Percentiles rank a stretch among this genome's conserved stretches.
These are phyloP conservation scores for Chanos chanos DNA, from an alignment of 2,797 vertebrate genomes.

Conservation along the genomic window DNA sequence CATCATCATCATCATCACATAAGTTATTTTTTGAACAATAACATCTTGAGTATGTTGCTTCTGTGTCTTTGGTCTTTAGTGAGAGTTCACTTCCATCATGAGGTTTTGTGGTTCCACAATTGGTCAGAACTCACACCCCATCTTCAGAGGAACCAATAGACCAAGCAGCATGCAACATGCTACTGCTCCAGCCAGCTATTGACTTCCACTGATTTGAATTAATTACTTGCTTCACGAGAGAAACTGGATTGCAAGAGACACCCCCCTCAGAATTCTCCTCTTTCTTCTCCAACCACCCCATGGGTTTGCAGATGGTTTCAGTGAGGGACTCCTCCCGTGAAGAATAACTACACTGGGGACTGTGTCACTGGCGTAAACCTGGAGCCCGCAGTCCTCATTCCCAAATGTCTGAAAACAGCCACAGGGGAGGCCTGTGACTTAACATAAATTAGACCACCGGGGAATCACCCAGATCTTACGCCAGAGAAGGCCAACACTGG, in stretches of 20 bases:
- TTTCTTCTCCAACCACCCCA: slow-evolving; percentile 78
- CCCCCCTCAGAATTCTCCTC: slow-evolving; percentile 74
- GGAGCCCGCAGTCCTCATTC: slow-evolving; percentile 71
- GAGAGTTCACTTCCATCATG: too few relatives aligned
- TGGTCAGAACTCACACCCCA: too few relatives aligned
- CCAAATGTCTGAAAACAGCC: slow-evolving; percentile 78
- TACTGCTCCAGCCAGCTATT: slow-evolving; percentile 71
- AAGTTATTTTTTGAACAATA: too few relatives aligned
- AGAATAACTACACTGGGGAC: slow-evolving; percentile 80
- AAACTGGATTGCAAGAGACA: slow-evolving; percentile 72
- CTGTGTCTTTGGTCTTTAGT: too few relatives aligned
- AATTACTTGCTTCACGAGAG: slow-evolving; percentile 79
- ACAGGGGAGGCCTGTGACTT: slow-evolving; percentile 82
- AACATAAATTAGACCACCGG: slow-evolving; percentile 88
- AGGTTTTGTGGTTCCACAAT: too few relatives aligned
- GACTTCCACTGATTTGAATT: slow-evolving; percentile 80
- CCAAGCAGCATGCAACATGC: slow-evolving; percentile 30
- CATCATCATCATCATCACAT: too few relatives aligned
- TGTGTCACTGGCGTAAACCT: slow-evolving; percentile 70
- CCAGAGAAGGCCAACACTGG: slow-evolving; percentile 70
- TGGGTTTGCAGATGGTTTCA: slow-evolving; percentile 81
- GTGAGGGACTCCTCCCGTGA: slow-evolving; percentile 76
- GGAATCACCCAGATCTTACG: slow-evolving; percentile 73
- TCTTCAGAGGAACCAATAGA: not conserved
- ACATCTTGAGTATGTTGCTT: too few relatives aligned